Evolutionary conservation across 2,797 vertebrate species (phyloP), one percentile per base, ranked within the genome.

Genomic region (Parauchenoglanis ngamensis): DNA sequence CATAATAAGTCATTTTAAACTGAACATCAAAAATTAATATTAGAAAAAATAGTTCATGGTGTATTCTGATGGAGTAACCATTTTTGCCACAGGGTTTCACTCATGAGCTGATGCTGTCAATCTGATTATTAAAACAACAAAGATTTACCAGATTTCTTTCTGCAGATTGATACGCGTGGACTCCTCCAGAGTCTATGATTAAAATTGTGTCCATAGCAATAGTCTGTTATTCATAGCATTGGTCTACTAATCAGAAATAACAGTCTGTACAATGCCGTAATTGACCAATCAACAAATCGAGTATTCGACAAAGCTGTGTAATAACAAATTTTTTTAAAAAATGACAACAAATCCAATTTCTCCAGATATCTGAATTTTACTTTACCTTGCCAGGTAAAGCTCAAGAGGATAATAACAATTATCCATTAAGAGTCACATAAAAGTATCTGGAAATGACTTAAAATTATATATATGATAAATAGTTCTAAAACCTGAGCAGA

Each of bases 111-210:
- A 52, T 52, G 11, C 12, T 52, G 52, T 52, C 8, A 52, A 52
- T 52, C 12, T 52, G 52, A 40, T 40, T 40, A 40, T 40, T 40
- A 40, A 40, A 40, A 3, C 35, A 40, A 40, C 35, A 40, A 40
- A 40, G 35, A 40, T 40, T 40, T 40, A 40, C 35, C 35, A 40
- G 35, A 40, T 15, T 56, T 56, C 13, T 56, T 56, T 68, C 28
- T 68, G 8, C 10, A 19, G n/a, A 31, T 31, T 68, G 11, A 31
- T 11, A n/a, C 21, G n/a, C 35, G 31, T 31, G 67, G 67, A 31
- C 67, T 68, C 65, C 25, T 67, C 28, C 65, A 67, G 65, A 67
- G 67, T 68, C 67, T 68, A 68, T 68, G 67, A 68, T 68, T 31
- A 68, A 19, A 68, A 31, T n/a, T 28, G 67, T 68, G 31, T 10